Conservation (phyloP, 2,113 vertebrate genomes). For the Rhinolophus sinicus region DNA sequence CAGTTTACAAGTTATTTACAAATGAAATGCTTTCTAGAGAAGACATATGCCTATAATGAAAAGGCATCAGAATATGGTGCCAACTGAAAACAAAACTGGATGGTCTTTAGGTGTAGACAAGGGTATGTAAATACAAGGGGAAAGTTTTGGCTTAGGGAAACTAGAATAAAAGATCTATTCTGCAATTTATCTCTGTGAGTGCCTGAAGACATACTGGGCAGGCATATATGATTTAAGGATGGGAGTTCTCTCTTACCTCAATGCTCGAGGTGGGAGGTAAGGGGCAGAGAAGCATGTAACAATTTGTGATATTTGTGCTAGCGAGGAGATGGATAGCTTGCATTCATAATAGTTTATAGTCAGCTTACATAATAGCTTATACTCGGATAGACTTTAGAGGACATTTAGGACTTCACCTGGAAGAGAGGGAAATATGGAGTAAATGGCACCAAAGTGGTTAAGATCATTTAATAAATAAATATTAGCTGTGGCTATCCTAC, state of each 20-base stretch:
- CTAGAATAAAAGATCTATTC: background rate
- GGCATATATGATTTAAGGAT: background rate
- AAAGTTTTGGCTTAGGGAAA: background rate
- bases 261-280: background rate
- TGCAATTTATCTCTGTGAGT: background rate
- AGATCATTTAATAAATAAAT: background rate
- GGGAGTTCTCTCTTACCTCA: background rate
- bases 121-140: background rate
- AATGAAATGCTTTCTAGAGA: constrained; percentile 16
- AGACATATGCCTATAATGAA: background rate
- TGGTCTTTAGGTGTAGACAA: background rate
- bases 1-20: background rate
- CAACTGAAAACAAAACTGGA: background rate
- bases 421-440: background rate
- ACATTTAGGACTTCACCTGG: background rate
- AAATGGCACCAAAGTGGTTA: background rate
- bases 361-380: background rate
- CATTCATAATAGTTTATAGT: background rate
- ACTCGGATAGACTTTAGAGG: background rate
- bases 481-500: background rate
- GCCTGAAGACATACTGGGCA: background rate
- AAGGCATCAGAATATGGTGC: background rate
- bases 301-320: background rate
- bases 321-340: background rate
- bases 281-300: background rate